These are phyloP conservation scores for Chinchilla lanigera DNA, from an alignment of 2,113 vertebrate species.

Conservation along the genomic window DNA sequence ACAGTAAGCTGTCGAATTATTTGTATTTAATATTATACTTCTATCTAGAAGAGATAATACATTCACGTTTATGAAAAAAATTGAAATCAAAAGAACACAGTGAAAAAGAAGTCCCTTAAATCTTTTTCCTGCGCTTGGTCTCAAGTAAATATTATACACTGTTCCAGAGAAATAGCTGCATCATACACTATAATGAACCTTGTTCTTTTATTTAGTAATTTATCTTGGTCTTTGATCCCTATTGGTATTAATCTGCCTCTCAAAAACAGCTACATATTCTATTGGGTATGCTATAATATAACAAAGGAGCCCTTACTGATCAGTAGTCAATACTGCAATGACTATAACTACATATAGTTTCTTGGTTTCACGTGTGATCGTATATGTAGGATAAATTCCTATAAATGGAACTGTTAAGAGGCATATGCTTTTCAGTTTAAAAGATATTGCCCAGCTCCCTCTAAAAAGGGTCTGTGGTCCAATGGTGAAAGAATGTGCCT, in stretches of 20 bases:
- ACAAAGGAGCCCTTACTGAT: background rate
- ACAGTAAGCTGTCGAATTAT: background rate
- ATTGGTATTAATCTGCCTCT: background rate
- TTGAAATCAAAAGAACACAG: background rate
- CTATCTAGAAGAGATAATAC: slow-evolving; percentile 33
- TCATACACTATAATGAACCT: background rate
- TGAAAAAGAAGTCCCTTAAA: slow-evolving; percentile 38
- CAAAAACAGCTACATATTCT: background rate
- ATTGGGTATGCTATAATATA: background rate
- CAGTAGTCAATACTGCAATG: background rate
- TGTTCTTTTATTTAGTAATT: background rate
- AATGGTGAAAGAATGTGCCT: background rate
- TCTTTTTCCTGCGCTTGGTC: background rate
- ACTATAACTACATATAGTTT: background rate
- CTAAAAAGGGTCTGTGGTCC: background rate
- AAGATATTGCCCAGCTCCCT: slow-evolving; percentile 3
- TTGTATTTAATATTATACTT: slow-evolving; percentile 28
- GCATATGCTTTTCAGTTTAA: slow-evolving; percentile 25
- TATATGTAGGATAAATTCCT: slow-evolving; percentile 24
- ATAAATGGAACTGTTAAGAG: slow-evolving; percentile 22
- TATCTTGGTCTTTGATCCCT: background rate
- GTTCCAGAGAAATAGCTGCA: background rate
- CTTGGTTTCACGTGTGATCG: background rate
- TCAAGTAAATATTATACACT: background rate
- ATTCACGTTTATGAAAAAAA: slow-evolving; percentile 4